Percentiles rank a stretch among this genome's conserved stretches.
These are phyloP conservation scores for Coleophora deauratella DNA, from an alignment of 2,888 invertebrate species.

Conservation along the genomic window DNA sequence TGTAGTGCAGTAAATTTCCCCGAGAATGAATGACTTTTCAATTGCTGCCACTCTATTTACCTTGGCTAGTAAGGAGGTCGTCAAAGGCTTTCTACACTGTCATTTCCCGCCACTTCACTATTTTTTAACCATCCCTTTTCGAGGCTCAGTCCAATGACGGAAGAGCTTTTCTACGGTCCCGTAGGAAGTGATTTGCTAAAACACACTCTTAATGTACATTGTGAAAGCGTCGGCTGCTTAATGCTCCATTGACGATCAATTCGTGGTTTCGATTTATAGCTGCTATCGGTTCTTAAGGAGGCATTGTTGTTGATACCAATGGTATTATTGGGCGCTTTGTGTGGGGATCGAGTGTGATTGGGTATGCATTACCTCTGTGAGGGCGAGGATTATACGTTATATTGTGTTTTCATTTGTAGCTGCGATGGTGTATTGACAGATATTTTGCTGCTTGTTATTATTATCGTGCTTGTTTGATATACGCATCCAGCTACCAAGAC, in stretches of 20 bases:
- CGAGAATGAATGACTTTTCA: conserved; percentile 63
- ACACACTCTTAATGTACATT: conserved; percentile 68
- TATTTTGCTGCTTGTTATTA: too few species aligned
- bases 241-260: conserved; percentile 64
- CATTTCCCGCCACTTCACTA: conserved; percentile 63
- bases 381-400: conserved; percentile 12
- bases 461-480: too few species aligned
- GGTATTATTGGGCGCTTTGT: conserved; percentile 52
- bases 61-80: conserved; percentile 38
- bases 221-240: conserved; percentile 59
- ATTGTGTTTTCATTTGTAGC: too few species aligned
- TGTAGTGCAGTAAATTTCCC: conserved; percentile 35
- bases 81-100: conserved; percentile 56
- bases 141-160: conserved; percentile 18
- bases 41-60: conserved; percentile 61
- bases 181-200: conserved; percentile 71
- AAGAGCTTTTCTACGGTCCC: conserved; percentile 16
- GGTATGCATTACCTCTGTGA: conserved; percentile 21
- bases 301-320: conserved; percentile 54
- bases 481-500: too few species aligned
- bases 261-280: conserved; percentile 60
- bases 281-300: conserved; percentile 54
- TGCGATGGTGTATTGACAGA: too few species aligned
- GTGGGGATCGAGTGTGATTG: conserved; percentile 34
- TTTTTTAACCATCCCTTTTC: conserved; percentile 53